phyloP scores from a whole-genome alignment of 2,797 vertebrate species.

The Diplodus sargus region DNA sequence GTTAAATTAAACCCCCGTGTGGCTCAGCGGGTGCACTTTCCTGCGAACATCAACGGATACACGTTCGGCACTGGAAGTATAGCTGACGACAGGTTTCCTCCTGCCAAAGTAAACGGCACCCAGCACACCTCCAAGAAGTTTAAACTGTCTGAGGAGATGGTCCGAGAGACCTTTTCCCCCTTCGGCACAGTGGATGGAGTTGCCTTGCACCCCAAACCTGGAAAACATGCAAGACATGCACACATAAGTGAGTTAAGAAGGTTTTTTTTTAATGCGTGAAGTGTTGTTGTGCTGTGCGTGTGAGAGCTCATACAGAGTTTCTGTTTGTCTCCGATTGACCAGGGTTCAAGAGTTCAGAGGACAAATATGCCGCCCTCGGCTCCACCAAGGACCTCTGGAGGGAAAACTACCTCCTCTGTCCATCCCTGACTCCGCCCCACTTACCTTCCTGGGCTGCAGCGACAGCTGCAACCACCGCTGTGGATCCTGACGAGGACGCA shows the following conservation, averaged over 20 bases:
- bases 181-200: constrained; percentile 82
- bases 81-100: neutral
- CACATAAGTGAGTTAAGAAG: constrained; percentile 86
- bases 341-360: constrained; percentile 78
- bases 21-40: neutral
- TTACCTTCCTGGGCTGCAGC: constrained; percentile 65
- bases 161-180: constrained; percentile 78
- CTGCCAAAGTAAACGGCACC: constrained; percentile 15
- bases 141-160: constrained; percentile 74
- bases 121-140: constrained; percentile 24
- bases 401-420: constrained; percentile 72
- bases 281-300: neutral
- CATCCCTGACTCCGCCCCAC: constrained; percentile 83
- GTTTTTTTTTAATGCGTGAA: rapidly evolving
- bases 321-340: constrained; percentile 31
- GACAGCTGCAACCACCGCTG: neutral
- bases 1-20: constrained; percentile 37
- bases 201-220: constrained; percentile 76
- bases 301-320: neutral
- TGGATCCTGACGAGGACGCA: neutral
- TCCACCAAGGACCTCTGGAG: constrained; percentile 73
- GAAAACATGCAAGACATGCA: constrained; percentile 79
- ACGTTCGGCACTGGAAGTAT: neutral
- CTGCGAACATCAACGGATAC: constrained; percentile 45
- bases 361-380: constrained; percentile 75